These are phyloP conservation scores for Agrotis ipsilon DNA, from an alignment of 2,888 invertebrate species.

Conservation along the genomic window DNA sequence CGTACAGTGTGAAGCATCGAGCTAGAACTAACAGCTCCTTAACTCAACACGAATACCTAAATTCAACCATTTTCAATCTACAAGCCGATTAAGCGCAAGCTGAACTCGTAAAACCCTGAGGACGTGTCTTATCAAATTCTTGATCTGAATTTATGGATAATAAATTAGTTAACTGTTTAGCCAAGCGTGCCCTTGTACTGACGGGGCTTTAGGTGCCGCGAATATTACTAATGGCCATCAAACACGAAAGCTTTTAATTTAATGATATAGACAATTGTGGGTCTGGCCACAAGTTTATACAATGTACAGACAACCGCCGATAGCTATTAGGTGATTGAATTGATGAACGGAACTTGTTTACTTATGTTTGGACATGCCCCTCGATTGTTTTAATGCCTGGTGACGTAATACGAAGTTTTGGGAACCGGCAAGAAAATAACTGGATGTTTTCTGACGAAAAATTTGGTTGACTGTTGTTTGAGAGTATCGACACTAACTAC, in stretches of 20 bases:
- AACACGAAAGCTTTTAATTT: constrained; percentile 88
- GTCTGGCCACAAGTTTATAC: constrained; percentile 62
- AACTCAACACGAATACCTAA: constrained; percentile 61
- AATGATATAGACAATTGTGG: constrained; percentile 77
- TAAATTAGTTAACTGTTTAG: constrained; percentile 83
- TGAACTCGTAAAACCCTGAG: constrained; percentile 75
- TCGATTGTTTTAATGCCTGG: constrained; percentile 45
- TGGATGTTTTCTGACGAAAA: not conserved
- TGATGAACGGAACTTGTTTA: constrained; percentile 65
- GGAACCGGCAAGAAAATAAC: not conserved
- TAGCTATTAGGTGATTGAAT: constrained; percentile 74
- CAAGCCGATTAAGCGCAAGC: constrained; percentile 69
- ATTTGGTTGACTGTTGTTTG: not conserved
- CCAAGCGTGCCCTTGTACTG: constrained; percentile 76
- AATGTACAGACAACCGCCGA: constrained; percentile 61
- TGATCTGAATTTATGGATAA: constrained; percentile 83
- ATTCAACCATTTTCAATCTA: constrained; percentile 63
- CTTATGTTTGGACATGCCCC: constrained; percentile 45
- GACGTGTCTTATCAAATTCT: constrained; percentile 83
- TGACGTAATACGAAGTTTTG: constrained; percentile 12
- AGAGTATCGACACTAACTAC: too few species aligned
- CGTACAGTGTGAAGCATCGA: constrained; percentile 17
- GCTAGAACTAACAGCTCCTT: constrained; percentile 39
- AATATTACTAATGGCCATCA: constrained; percentile 81
- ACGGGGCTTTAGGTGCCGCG: constrained; percentile 75